Conservation (phyloP, 2,888 invertebrate genomes). For the Oasisia sp. region DNA sequence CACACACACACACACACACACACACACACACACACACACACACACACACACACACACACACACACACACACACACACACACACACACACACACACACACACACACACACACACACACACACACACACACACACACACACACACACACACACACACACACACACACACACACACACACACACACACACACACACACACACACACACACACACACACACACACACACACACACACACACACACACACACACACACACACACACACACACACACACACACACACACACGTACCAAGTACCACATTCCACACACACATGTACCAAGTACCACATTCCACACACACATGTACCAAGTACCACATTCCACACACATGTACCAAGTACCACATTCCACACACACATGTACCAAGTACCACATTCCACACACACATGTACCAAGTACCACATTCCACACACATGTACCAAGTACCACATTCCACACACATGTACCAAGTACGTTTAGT, state of each 20-base stretch:
- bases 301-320: background rate
- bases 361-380: background rate
- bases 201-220: background rate
- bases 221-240: background rate
- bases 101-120: background rate
- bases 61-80: background rate
- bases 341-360: background rate
- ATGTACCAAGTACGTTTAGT: background rate
- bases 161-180: background rate
- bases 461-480: background rate
- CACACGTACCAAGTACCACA: background rate
- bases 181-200: background rate
- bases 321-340: too few relatives aligned
- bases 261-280: too few relatives aligned
- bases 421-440: background rate
- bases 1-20: background rate
- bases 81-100: background rate
- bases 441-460: background rate
- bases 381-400: too few relatives aligned
- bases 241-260: background rate
- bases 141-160: background rate
- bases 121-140: background rate
- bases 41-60: background rate
- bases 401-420: background rate
- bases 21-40: background rate